Percentiles rank a stretch among this genome's conserved stretches.
These are phyloP conservation scores for Chelidonichthys spinosus DNA, from an alignment of 2,797 vertebrate genomes.

Conservation along the genomic window DNA sequence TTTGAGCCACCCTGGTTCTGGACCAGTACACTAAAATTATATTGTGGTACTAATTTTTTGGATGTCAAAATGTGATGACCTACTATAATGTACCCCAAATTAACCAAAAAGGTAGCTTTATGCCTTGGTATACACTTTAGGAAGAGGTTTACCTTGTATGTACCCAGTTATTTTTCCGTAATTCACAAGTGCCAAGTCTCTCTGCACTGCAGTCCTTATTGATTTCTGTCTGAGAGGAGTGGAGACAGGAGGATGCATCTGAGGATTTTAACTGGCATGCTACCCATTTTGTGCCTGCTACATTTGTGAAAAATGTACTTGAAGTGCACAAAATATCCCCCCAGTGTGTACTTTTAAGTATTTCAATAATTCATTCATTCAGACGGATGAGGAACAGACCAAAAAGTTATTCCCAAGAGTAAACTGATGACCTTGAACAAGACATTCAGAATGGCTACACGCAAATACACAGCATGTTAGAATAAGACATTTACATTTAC, in stretches of 20 bases:
- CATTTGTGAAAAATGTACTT: background rate
- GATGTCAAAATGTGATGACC: no score
- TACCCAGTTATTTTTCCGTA: background rate
- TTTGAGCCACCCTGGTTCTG: background rate
- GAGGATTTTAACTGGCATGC: background rate
- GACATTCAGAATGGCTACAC: conserved; percentile 7
- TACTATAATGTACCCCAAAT: background rate
- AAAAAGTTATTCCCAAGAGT: background rate
- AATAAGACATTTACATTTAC: no score
- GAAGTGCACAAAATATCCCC: background rate
- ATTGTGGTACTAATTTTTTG: background rate
- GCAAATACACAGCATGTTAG: conserved; percentile 7
- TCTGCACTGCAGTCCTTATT: background rate
- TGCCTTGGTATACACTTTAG: background rate
- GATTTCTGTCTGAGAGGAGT: background rate
- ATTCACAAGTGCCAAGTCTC: background rate
- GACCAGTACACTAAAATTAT: no score
- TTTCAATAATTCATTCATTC: background rate
- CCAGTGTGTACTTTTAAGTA: background rate
- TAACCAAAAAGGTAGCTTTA: background rate
- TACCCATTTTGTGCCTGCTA: no score
- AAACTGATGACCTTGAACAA: background rate
- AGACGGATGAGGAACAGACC: background rate
- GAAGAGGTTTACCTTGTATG: background rate
- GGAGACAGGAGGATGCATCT: no score